Evolutionary conservation across 2,888 invertebrate species (phyloP), one percentile per base, ranked within the genome.

Genomic region (Heliconius ismenius): DNA sequence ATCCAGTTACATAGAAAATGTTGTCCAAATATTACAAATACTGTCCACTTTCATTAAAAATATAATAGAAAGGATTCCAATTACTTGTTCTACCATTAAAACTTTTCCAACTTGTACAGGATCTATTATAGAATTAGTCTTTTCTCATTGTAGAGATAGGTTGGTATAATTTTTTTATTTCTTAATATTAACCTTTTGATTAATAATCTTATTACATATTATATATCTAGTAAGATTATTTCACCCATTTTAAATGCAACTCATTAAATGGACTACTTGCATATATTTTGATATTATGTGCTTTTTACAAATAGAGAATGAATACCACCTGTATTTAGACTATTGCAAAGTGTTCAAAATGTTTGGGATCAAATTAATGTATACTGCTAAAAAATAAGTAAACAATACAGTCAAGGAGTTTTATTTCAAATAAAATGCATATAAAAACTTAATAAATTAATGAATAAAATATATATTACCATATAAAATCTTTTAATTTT

Each of bases 101-200:
- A 83, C 76, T 18, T 90, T 92, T 78, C 91, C 92, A 13, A 86
- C 81, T 1, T 81, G 84, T 6, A 88, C 91, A 9, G 90, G 90
- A 26, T 83, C 84, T 24, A 91, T 95, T 65, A 86, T 95, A 64
- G 83, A 87, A 64, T 83, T 85, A 75, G 89, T 95, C 39, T 95
- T 95, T 81, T 85, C 84, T 76, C 95, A 95, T 83, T 95, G 95
- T 83, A 94, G 90, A 81, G 88, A 94, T 62, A 95, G 95, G 95
- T 95, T 83, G 80, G 76, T 79, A 60, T 80, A 82, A 4, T 15
- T 28, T 36, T 54, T 13, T 65, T 54, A 11, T 28, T 65, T 74
- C 15, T n/a, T 24, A 63, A 7, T 73, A 4, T 9, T 32, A 32
- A 32, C 32, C 32, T 32, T 32, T 32, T 7, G 32, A 32, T 32